These are phyloP conservation scores for Hassar affinis DNA, from an alignment of 2,113 vertebrate genomes.

Conservation along the genomic window DNA sequence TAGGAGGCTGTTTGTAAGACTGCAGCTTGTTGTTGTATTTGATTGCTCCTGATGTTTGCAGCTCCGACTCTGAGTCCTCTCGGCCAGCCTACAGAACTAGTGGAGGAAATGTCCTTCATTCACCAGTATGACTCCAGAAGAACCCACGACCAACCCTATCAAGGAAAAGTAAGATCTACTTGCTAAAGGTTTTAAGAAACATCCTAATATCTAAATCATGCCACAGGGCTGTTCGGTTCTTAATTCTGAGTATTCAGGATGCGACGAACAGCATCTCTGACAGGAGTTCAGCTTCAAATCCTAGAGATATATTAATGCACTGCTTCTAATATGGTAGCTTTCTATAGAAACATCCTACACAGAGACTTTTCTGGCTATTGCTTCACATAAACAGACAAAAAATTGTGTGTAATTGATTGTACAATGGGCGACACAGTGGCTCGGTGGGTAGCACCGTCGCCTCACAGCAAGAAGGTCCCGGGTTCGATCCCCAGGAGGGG, in stretches of 20 bases:
- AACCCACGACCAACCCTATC: constrained; percentile 57
- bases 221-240: neutral
- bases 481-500: no score
- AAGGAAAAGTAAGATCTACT: constrained; percentile 67
- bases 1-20: neutral
- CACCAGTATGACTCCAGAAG: constrained; percentile 61
- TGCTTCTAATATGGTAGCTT: neutral
- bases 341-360: neutral
- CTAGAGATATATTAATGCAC: neutral
- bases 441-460: no score
- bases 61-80: constrained; percentile 59
- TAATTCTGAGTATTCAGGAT: neutral
- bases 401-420: neutral
- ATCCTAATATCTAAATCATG: neutral
- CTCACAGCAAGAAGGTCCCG: no score
- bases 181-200: neutral
- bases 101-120: constrained; percentile 65
- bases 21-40: neutral
- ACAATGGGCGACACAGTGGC: no score
- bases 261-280: neutral
- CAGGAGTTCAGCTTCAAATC: neutral
- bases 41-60: constrained; percentile 43
- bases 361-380: neutral
- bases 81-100: constrained; percentile 56
- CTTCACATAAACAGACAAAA: neutral